Evolutionary conservation across 2,888 invertebrate genomes (phyloP), one percentile per base, ranked within the genome.

Genomic region (Tenthredo livida): DNA sequence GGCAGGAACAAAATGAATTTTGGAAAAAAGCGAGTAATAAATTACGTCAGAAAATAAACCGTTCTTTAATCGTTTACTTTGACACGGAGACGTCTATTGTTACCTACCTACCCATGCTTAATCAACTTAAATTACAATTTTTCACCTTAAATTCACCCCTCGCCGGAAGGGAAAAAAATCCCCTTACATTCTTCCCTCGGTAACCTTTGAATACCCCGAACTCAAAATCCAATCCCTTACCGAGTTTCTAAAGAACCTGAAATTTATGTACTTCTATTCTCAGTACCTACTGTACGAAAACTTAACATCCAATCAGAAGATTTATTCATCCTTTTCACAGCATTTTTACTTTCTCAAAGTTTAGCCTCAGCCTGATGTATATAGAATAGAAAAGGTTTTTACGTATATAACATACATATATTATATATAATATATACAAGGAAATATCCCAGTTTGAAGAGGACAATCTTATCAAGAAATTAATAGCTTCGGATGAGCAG

Each of bases 201-300:
- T 80, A 80, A 61, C 80, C 80, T 80, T 80, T 80, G 33, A 80
- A 80, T 61, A 80, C 29, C 61, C 61, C 37, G n/a, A 61, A 80
- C 80, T 80, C 80, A 80, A 61, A 80, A 80, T 80, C 61, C 80
- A 80, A 80, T 80, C 80, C 61, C 61, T 80, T 80, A 61, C 61
- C 40, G 80, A 61, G 80, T 80, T 80, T 80, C 80, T 80, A 80
- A 80, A 80, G 80, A 61, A 80, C 58, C 40, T n/a, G 40, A 80
- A 80, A 80, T 80, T 80, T 77, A 77, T 77, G 77, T 77, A 77
- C 77, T 77, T n/a, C 77, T 77, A 77, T 77, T 77, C 54, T 54
- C 77, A 54, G 77, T 50, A 50, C 50, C 29, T 29, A 25, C 47
- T 40, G 33, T 33, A 50, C 77, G 50, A 77, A 77, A 77, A 47